These are phyloP conservation scores for Bryconaethiops microstoma DNA, from an alignment of 2,797 vertebrate genomes.

Conservation along the genomic window DNA sequence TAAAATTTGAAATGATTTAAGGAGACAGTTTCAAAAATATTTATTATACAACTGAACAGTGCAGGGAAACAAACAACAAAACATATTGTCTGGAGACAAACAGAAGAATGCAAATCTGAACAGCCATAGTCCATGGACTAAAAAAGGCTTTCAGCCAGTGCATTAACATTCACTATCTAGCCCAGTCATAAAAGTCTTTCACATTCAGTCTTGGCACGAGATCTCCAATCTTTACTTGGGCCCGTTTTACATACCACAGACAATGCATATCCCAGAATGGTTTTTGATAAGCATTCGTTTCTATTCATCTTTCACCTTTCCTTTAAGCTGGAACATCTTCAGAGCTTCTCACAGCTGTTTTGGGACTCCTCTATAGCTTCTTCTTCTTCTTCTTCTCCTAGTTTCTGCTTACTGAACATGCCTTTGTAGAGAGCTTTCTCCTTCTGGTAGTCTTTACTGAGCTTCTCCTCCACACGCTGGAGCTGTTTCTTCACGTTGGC, in stretches of 20 bases:
- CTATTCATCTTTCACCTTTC: not conserved
- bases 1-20: not conserved
- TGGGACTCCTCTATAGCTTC: slow-evolving; percentile 42
- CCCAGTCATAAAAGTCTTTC: slow-evolving; percentile 18
- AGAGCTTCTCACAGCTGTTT: slow-evolving; percentile 39
- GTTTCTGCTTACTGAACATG: slow-evolving; percentile 81
- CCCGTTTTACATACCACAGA: slow-evolving; percentile 19
- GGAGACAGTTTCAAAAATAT: slow-evolving; percentile 29
- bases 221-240: slow-evolving; percentile 11
- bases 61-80: slow-evolving; percentile 1
- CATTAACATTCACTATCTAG: slow-evolving; percentile 16
- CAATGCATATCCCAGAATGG: slow-evolving; percentile 20
- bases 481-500: slow-evolving; percentile 82
- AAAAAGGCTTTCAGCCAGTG: slow-evolving; percentile 29
- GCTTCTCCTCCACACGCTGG: slow-evolving; percentile 81
- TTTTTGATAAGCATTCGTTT: slow-evolving; percentile 31
- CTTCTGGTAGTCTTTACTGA: slow-evolving; percentile 79
- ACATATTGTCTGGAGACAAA: slow-evolving; percentile 5
- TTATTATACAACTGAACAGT: slow-evolving; percentile 45
- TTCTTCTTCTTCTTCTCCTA: slow-evolving; percentile 53
- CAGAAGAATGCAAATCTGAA: slow-evolving; percentile 13
- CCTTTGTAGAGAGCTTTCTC: slow-evolving; percentile 86
- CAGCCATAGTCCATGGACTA: slow-evolving; percentile 16
- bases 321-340: not conserved
- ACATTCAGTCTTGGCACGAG: slow-evolving; percentile 6